Evolutionary conservation across 2,797 vertebrate species (phyloP), one percentile per base, ranked within the genome.

Genomic region (Atherinosoma microstoma): DNA sequence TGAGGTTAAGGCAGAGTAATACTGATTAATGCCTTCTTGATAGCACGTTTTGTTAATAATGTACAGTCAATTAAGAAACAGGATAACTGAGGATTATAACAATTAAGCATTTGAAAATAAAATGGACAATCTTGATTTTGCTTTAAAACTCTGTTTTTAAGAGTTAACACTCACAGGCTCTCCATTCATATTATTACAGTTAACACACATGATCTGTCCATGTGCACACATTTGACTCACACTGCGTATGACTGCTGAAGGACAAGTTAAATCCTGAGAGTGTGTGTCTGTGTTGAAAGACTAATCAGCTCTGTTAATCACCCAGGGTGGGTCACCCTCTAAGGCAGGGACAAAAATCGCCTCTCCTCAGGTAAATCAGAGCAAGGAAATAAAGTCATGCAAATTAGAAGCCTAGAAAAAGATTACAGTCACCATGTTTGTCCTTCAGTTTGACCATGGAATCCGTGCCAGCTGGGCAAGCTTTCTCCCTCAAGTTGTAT

Each of bases 391-490:
- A 88, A 87, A 91, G 82, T 88, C 79, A 78, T 75, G 70, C 71
- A 87, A 90, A 91, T 89, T 85, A 85, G 71, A 89, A 78, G 76
- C 76, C 89, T 64, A 75, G 78, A 89, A 90, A 91, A 87, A 91
- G 78, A 87, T 88, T 83, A 81, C 32, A 79, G 84, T 82, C 80
- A 35, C 60, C 40, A 73, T 79, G 80, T 90, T 88, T 87, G 84
- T 91, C 91, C 89, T 92, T 93, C 87, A 91, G 72, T 85, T 91
- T 91, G 91, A 93, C 92, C 89, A 91, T 93, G 91, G 82, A 92
- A 89, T 87, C 75, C 80, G 73, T 87, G 83, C 84, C 83, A 87
- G 64, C 78, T 78, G 80, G 80, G 78, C 83, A 83, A 81, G 82
- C 64, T 67, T 53, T 86, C 76, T 89, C 87, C 85, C 85, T 91